Conservation (phyloP, 2,888 invertebrate genomes). For the Muscina levida region DNA sequence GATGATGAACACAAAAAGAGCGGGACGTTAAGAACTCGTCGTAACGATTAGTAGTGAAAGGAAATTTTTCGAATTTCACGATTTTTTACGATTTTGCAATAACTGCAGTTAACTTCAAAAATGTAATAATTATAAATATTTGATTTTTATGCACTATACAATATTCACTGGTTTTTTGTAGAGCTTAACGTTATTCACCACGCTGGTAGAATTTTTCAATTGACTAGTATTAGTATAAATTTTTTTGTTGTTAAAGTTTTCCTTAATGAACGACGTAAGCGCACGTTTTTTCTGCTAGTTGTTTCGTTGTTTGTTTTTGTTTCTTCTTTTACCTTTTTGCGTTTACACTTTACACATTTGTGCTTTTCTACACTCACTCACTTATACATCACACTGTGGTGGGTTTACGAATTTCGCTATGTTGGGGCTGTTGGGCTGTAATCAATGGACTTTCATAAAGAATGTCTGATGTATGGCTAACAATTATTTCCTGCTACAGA, state of each 20-base stretch:
- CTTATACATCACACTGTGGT: slow-evolving; percentile 42
- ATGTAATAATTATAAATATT: too few relatives aligned
- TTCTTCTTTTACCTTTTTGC: slow-evolving; percentile 53
- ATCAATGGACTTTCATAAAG: slow-evolving; percentile 61
- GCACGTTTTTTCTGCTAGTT: slow-evolving; percentile 72
- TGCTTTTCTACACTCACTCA: slow-evolving; percentile 19
- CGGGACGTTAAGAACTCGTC: slow-evolving; percentile 31
- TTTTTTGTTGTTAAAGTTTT: slow-evolving; percentile 45
- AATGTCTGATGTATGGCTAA: not conserved
- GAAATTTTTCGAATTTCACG: too few relatives aligned
- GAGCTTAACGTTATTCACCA: slow-evolving; percentile 10
- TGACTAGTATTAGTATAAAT: slow-evolving; percentile 46
- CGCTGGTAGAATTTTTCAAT: slow-evolving; percentile 48
- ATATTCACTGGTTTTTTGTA: slow-evolving; percentile 1
- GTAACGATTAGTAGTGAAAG: too few relatives aligned
- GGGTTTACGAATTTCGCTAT: slow-evolving; percentile 53
- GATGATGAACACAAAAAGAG: slow-evolving; percentile 28
- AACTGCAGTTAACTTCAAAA: too few relatives aligned
- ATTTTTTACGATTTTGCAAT: too few relatives aligned
- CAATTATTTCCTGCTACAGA: slow-evolving; percentile 10
- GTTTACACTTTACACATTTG: slow-evolving; percentile 41
- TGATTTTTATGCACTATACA: slow-evolving; percentile 36
- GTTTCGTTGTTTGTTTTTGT: slow-evolving; percentile 59
- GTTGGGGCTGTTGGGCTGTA: slow-evolving; percentile 59
- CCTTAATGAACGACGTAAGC: slow-evolving; percentile 69